Conservation (phyloP, 2,888 invertebrate species). For the Chrysodeixis includens region DNA sequence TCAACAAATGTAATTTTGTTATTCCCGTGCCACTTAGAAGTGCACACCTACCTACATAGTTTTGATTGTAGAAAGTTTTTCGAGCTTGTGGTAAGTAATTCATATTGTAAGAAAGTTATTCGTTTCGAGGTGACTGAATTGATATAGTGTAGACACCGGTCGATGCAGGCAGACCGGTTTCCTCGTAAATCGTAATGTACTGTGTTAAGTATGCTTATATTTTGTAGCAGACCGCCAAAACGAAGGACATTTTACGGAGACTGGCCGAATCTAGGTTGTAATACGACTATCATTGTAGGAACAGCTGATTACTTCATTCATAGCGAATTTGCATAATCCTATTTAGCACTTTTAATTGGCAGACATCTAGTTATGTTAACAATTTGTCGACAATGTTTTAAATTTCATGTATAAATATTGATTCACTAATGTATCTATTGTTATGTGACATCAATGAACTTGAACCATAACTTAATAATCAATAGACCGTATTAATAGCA, state of each 20-base stretch:
- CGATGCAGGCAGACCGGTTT: slow-evolving; percentile 82
- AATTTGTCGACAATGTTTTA: slow-evolving; percentile 25
- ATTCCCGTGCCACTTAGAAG: slow-evolving; percentile 23
- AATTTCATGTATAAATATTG: slow-evolving; percentile 13
- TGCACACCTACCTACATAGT: slow-evolving; percentile 33
- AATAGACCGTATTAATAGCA: not conserved
- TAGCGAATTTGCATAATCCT: slow-evolving; percentile 59
- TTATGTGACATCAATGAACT: slow-evolving; percentile 22
- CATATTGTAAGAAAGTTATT: slow-evolving; percentile 81
- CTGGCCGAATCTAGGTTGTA: slow-evolving; percentile 51
- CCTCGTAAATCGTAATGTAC: slow-evolving; percentile 78
- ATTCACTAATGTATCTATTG: slow-evolving; percentile 17
- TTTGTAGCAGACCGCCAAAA: slow-evolving; percentile 69
- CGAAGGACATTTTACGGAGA: slow-evolving; percentile 72
- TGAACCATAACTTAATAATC: not conserved
- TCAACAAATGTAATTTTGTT: slow-evolving; percentile 1
- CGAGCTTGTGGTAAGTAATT: slow-evolving; percentile 68
- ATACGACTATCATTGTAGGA: slow-evolving; percentile 44
- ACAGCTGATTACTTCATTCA: slow-evolving; percentile 68
- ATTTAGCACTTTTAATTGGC: slow-evolving; percentile 41
- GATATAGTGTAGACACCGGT: slow-evolving; percentile 73
- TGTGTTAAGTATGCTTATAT: slow-evolving; percentile 55
- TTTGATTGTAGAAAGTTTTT: slow-evolving; percentile 59
- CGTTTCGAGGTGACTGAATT: slow-evolving; percentile 80
- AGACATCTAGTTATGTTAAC: slow-evolving; percentile 25